A percentile compares a stretch with the other conserved stretches of the same genome.
Evolutionary conservation across 2,113 vertebrate species (phyloP).

Genomic region (Rhipidura dahli): DNA sequence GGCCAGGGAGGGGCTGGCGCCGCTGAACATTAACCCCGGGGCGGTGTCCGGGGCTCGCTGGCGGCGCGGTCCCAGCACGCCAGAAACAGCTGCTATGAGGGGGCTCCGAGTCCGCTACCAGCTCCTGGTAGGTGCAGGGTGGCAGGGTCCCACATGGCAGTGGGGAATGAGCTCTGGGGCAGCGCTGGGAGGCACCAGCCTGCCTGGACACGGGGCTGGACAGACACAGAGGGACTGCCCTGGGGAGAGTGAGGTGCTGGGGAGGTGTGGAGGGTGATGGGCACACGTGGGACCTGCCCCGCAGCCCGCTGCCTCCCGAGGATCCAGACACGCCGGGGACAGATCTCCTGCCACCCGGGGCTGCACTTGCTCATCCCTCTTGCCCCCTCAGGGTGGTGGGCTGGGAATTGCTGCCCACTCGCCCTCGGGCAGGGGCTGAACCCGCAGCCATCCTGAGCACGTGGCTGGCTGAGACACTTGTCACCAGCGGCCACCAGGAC

Average conservation of each 20-base stretch:
- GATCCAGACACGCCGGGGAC: too few relatives aligned
- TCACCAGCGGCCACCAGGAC: background rate
- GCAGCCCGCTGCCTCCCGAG: background rate
- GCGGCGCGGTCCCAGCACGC: background rate
- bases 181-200: background rate
- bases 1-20: background rate
- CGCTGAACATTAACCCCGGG: background rate
- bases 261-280: background rate
- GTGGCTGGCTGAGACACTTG: background rate
- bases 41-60: fast-evolving
- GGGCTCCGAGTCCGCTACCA: background rate
- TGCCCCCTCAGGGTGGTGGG: too few relatives aligned
- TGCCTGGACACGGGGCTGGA: fast-evolving
- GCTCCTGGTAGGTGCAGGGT: background rate
- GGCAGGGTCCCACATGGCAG: fast-evolving
- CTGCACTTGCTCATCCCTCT: background rate
- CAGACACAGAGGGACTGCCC: fast-evolving
- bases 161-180: background rate
- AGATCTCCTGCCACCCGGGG: fast-evolving
- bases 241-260: background rate
- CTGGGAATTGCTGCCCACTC: background rate
- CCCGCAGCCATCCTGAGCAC: background rate
- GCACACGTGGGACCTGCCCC: fast-evolving
- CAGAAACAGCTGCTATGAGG: background rate
- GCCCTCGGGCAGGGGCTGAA: background rate